These are phyloP conservation scores for Oryzias celebensis DNA, from an alignment of 2,113 vertebrate species.

Conservation along the genomic window DNA sequence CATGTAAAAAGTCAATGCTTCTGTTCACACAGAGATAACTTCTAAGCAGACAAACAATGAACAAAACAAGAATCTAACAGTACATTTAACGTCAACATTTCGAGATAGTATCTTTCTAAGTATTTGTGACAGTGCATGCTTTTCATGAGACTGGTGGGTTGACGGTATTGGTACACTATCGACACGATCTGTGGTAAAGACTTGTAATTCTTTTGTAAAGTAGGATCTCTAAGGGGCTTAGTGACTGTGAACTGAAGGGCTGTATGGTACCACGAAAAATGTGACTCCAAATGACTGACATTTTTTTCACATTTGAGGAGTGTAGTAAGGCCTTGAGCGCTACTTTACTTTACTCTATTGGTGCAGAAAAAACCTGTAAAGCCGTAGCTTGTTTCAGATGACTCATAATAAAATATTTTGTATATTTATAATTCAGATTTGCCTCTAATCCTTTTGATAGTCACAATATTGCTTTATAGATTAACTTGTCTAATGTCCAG, in stretches of 20 bases:
- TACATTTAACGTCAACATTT: constrained; percentile 83
- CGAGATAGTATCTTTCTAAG: constrained; percentile 78
- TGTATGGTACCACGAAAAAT: constrained; percentile 30
- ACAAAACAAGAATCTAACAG: constrained; percentile 80
- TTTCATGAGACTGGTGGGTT: constrained; percentile 69
- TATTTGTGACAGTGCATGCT: constrained; percentile 87
- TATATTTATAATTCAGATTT: constrained; percentile 10
- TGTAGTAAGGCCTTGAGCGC: constrained; percentile 19
- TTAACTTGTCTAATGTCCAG: constrained; percentile 14
- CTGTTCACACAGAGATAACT: constrained; percentile 80
- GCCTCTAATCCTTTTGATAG: constrained; percentile 7
- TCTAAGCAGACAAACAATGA: constrained; percentile 86
- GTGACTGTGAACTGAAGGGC: constrained; percentile 60
- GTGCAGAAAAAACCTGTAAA: constrained; percentile 14
- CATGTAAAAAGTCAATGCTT: constrained; percentile 79
- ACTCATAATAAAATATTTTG: constrained; percentile 11
- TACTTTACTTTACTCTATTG: not conserved
- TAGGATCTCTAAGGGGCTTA: constrained; percentile 46
- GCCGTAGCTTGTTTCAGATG: constrained; percentile 5
- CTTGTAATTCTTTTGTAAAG: constrained; percentile 53
- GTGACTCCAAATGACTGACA: constrained; percentile 25
- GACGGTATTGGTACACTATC: constrained; percentile 72
- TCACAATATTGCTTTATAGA: constrained; percentile 26
- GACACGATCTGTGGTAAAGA: constrained; percentile 65
- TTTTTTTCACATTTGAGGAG: constrained; percentile 12